Conservation (phyloP, 2,888 invertebrate genomes). For the Conops quadrifasciatus region DNA sequence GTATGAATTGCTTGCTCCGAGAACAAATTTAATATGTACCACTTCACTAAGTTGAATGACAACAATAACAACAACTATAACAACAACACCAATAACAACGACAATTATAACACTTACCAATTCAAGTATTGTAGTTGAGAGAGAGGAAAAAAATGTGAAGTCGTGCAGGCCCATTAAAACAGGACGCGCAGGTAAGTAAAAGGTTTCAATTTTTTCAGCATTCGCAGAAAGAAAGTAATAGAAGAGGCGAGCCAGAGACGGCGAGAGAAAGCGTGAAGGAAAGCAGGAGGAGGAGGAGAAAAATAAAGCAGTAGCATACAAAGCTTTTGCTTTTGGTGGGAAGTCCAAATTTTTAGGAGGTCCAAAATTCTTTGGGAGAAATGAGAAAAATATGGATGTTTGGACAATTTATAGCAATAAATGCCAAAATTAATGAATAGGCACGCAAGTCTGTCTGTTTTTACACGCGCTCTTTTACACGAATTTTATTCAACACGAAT, state of each 20-base stretch:
- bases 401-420: no score
- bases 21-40: slow-evolving; percentile 26
- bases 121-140: slow-evolving; percentile 10
- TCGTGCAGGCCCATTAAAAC: slow-evolving; percentile 24
- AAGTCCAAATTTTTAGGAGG: no score
- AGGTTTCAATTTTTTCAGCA: slow-evolving; percentile 26
- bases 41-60: slow-evolving; percentile 18
- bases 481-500: no score
- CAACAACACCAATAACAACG: background rate
- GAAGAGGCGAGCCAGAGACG: background rate
- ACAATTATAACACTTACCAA: slow-evolving; percentile 9
- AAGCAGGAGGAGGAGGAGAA: background rate
- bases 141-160: slow-evolving; percentile 11
- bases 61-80: slow-evolving; percentile 12
- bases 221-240: background rate
- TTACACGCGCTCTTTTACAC: no score
- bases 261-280: background rate
- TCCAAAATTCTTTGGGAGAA: no score
- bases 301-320: no score
- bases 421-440: no score
- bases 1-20: slow-evolving; percentile 14
- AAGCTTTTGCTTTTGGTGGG: no score
- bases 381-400: no score
- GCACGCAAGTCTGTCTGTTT: no score
- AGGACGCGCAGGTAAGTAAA: slow-evolving; percentile 3